Percentiles rank a stretch among this genome's conserved stretches.
Evolutionary conservation across 2,797 vertebrate genomes (phyloP).

Genomic region (Diplodus puntazzo): DNA sequence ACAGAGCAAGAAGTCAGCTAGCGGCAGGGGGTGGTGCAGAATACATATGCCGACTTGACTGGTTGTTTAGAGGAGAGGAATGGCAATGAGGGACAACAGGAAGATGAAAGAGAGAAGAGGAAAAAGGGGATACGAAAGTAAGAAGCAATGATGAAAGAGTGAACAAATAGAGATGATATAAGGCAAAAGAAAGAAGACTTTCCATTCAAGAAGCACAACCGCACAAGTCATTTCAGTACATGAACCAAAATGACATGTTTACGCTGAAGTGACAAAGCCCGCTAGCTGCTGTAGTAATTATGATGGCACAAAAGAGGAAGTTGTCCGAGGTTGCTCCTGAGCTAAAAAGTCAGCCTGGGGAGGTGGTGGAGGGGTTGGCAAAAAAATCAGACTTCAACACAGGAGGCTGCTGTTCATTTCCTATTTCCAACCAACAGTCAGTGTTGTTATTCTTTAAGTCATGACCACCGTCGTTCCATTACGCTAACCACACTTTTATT

Average conservation of each 20-base stretch:
- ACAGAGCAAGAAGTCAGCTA: slow-evolving; percentile 63
- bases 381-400: neutral
- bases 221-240: neutral
- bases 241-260: neutral
- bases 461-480: neutral
- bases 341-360: neutral
- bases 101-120: slow-evolving; percentile 16
- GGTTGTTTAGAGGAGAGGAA: slow-evolving; percentile 22
- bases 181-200: neutral
- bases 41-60: slow-evolving; percentile 22
- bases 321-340: neutral
- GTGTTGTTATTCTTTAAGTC: slow-evolving; percentile 6
- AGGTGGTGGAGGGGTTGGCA: neutral
- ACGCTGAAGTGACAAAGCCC: neutral
- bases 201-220: neutral
- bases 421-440: neutral
- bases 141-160: slow-evolving; percentile 13
- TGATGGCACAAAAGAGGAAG: neutral
- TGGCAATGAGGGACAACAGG: neutral
- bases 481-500: neutral
- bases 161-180: neutral
- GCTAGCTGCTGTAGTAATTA: neutral
- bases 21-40: slow-evolving; percentile 22
- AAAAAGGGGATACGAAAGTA: neutral
- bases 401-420: neutral